These are phyloP conservation scores for Himantopus leucocephalus DNA, from an alignment of 2,113 vertebrate species.

Conservation along the genomic window DNA sequence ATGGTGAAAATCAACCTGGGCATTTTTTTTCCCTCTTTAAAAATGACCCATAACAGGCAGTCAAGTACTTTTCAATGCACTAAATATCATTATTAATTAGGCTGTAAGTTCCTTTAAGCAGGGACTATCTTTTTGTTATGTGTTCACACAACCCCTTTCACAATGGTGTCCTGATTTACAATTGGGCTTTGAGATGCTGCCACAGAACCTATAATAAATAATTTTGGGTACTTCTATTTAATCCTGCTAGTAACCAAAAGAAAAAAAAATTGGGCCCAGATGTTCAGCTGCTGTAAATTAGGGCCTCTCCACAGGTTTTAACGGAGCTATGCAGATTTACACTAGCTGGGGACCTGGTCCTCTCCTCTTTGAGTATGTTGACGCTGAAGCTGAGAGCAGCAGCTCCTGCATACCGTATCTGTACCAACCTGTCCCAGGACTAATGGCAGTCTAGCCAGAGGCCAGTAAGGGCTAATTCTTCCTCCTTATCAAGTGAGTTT, in stretches of 20 bases:
- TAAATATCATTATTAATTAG: conserved; percentile 3
- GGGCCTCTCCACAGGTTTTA: background rate
- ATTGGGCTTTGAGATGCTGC: background rate
- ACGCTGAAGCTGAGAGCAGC: background rate
- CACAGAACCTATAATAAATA: conserved; percentile 2
- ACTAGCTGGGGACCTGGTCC: background rate
- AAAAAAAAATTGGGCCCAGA: conserved; percentile 3
- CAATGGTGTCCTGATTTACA: background rate
- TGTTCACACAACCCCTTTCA: background rate
- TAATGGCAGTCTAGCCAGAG: background rate
- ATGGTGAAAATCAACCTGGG: background rate
- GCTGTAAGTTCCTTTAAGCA: background rate
- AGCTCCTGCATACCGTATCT: background rate
- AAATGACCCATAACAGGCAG: background rate
- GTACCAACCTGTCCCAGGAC: background rate
- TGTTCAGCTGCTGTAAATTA: conserved; percentile 19
- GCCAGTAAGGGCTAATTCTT: background rate
- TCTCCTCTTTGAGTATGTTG: background rate
- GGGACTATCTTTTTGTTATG: background rate
- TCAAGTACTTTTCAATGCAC: background rate
- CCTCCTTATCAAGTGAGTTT: background rate
- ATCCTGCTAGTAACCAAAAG: background rate
- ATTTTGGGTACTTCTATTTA: background rate
- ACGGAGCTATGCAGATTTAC: background rate
- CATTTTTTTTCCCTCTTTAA: background rate